Base-by-base conservation (phyloP, 2,113 vertebrate species). In the Ahaetulla prasina region DNA sequence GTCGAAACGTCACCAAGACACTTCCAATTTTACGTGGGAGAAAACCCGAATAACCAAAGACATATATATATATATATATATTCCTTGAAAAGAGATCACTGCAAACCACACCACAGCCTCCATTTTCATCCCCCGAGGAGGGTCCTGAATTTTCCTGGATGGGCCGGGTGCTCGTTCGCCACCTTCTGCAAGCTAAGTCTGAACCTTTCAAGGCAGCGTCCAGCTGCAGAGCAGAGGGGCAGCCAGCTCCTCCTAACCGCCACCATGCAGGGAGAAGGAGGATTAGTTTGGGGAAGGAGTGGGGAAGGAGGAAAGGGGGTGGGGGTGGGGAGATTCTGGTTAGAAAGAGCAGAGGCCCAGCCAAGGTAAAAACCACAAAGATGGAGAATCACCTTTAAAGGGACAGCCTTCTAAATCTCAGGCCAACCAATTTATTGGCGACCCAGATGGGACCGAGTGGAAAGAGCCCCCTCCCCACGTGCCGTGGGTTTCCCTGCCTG, bases 361-460 rank as follows among this genome's bases (percentile, higher is more conserved):
- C 43, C 43, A 55, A 86, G 47, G 92, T 30, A 68, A 68, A 47
- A 89, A 91, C 92, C 91, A 1, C 3, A 85, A 55, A 90, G 20
- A 45, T 10, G n/a, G 87, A 60, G 92, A 60, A 68, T 91, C 95
- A 85, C 95, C 96, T 95, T 96, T 96, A 96, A 96, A 97, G 96
- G 94, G 96, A 96, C 90, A 95, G 92, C 89, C 39, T 85, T 89
- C 45, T 18, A 2, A 11, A 10, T 25, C 91, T 54, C 54, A 23
- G 5, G 43, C 55, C 22, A 2, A 23, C 23, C 7, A 50, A 27
- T 43, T 8, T 53, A 23, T 35, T 53, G 55, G 55, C 22, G 1
- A 25, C 53, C 87, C 22, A 18, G 52, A 54, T 10, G 20, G 60
- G 22, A 60, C 86, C 0, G 35, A 63, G 11, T 11, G 0, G 87